Evolutionary conservation across 92 coral and sea anemone species (phyloP), one percentile per base, ranked within the genome.

Genomic region (Heteractis magnifica): DNA sequence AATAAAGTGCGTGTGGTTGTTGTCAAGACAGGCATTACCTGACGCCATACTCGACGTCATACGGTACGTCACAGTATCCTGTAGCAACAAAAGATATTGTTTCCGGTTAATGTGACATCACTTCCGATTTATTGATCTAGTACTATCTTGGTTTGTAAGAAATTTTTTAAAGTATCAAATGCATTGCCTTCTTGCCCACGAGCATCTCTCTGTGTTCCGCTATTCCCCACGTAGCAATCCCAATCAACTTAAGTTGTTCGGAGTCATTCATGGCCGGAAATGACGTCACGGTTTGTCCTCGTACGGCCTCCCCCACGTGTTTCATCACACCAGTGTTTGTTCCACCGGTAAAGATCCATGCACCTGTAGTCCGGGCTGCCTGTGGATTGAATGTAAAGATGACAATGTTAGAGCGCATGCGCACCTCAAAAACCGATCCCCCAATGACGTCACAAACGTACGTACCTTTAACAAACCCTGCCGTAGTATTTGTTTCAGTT

Each of bases 1-100:
- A 41, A 93, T 93, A 84, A 93, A 91, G 71, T 93, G 94, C 8
- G 98, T 86, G 88, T 93, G 98, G 79, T 93, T 93, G 85, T 93
- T 93, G 75, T 93, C 98, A 72, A 93, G 86, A 72, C 95, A 93
- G 23, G 98, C 98, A 20, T 95, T 95, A 44, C 72, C 82, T 74
- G 98, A 93, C 83, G 79, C 72, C 83, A 91, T 80, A 51, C 94
- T 91, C 75, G 98, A 91, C 83, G 98, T 91, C 98, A 93, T 93
- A 72, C 90, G 94, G 80, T 93, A 93, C 81, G 91, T 77, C 77
- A 86, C 94, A 49, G 90, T 85, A 56, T 88, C 93, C 97, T 93
- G 76, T 50, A 72, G 18, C 52, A 58, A 53, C 73, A 68, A 6
- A 68, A 34, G 44, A 34, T 34, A 1, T 34, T 34, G 44, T 34